A percentile compares a stretch with the other conserved stretches of the same genome.
Evolutionary conservation across 2,113 vertebrate genomes (phyloP).

Genomic region (Mustela nigripes): DNA sequence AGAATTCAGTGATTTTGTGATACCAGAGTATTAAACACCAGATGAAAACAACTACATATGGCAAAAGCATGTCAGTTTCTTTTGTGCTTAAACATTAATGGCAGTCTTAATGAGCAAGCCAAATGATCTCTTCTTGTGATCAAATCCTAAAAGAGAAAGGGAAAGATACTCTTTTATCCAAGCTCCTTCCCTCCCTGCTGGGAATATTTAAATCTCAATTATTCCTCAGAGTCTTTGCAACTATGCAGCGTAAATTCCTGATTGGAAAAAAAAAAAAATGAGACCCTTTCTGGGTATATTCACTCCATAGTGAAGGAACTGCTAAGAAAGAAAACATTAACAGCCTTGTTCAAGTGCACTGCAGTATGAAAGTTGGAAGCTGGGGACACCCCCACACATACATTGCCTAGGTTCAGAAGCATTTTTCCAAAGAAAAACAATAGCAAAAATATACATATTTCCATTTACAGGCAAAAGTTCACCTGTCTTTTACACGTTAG

Average conservation of each 20-base stretch:
- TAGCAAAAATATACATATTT: too few species aligned
- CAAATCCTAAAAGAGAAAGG: neutral
- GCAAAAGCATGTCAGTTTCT: neutral
- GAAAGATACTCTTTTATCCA: neutral
- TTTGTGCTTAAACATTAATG: neutral
- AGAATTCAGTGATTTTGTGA: neutral
- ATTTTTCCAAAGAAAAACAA: neutral
- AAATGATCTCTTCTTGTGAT: neutral
- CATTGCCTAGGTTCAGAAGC: neutral
- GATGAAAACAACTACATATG: neutral
- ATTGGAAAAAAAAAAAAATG: fast-evolving
- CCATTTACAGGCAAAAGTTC: neutral
- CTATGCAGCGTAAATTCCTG: neutral
- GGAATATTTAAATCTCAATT: slow-evolving; percentile 3
- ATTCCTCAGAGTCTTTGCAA: neutral
- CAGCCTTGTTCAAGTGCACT: neutral
- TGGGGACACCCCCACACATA: fast-evolving
- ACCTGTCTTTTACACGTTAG: neutral
- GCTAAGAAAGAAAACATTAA: slow-evolving; percentile 44
- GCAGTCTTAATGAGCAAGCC: neutral
- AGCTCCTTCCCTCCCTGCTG: neutral
- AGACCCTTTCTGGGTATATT: neutral
- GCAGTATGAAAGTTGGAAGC: neutral
- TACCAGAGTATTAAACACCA: neutral
- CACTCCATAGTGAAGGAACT: neutral